Percentiles rank a stretch among this genome's conserved stretches.
Conservation (phyloP, 2,888 invertebrate genomes). For the Pogonocherus hispidulus region DNA sequence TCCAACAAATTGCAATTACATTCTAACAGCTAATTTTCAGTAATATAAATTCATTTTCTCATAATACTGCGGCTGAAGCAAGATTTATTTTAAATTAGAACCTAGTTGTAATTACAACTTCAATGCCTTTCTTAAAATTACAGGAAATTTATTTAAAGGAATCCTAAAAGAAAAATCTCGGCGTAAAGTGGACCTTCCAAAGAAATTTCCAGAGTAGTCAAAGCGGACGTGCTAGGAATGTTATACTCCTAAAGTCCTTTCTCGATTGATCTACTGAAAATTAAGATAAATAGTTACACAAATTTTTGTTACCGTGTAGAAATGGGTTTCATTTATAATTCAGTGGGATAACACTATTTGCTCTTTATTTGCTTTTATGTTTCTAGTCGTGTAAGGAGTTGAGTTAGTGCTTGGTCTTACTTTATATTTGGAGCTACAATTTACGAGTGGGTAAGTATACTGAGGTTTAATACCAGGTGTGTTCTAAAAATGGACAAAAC, state of each 20-base stretch:
- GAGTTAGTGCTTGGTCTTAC: neutral
- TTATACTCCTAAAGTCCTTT: conserved; percentile 21
- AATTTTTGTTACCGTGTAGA: conserved; percentile 34
- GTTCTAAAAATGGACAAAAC: too few relatives aligned
- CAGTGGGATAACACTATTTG: conserved; percentile 10
- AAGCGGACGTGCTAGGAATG: conserved; percentile 44
- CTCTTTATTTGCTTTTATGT: neutral
- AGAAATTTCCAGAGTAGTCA: conserved; percentile 49
- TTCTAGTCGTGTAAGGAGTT: neutral
- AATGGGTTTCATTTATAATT: conserved; percentile 20
- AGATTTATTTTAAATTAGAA: neutral
- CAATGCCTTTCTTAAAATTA: neutral
- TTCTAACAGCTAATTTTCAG: neutral
- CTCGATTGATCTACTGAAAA: conserved; percentile 44
- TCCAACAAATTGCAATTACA: neutral
- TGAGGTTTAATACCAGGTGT: too few relatives aligned
- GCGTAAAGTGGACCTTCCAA: conserved; percentile 54
- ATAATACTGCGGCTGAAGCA: neutral
- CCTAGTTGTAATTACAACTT: neutral
- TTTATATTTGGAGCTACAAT: neutral
- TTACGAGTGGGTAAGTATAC: neutral
- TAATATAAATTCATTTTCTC: neutral
- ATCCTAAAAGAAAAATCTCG: conserved; percentile 54
- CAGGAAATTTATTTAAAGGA: conserved; percentile 36
- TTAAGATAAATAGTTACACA: conserved; percentile 49